Percentiles rank a stretch among this genome's conserved stretches.
phyloP scores from a whole-genome alignment of 2,888 invertebrate species.

The Schizotus pectinicornis region DNA sequence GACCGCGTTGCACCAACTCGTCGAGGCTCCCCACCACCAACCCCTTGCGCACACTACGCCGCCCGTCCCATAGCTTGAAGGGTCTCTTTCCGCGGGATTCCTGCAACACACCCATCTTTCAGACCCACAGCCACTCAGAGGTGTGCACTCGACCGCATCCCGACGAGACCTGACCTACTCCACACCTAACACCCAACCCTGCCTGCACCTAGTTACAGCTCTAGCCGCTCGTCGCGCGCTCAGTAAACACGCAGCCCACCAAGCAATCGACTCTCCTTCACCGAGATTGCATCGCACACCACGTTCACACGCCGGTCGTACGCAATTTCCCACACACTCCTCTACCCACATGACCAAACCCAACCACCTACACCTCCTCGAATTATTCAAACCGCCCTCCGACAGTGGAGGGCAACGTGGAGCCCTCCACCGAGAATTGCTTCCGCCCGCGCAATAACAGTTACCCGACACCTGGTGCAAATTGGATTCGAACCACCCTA shows the following conservation, averaged over 20 bases:
- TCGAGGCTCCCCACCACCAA: conserved; percentile 91
- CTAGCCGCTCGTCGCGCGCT: conserved; percentile 39
- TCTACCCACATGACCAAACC: not conserved
- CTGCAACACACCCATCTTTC: conserved; percentile 63
- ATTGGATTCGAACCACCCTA: not conserved
- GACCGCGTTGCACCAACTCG: conserved; percentile 73
- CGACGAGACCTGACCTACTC: conserved; percentile 53
- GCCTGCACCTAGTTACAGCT: conserved; percentile 36
- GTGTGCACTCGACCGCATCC: conserved; percentile 44
- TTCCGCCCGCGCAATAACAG: conserved; percentile 4
- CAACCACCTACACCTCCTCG: not conserved
- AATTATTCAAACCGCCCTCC: not conserved
- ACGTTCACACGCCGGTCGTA: conserved; percentile 3
- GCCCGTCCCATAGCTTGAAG: conserved; percentile 97
- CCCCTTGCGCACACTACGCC: conserved; percentile 91
- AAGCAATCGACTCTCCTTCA: conserved; percentile 5
- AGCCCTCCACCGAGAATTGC: no score
- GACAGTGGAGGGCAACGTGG: not conserved
- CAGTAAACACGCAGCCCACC: conserved; percentile 31
- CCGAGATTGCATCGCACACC: not conserved
- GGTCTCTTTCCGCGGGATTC: conserved; percentile 95
- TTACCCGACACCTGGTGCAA: no score
- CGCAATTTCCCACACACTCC: conserved; percentile 20
- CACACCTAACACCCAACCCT: conserved; percentile 44
- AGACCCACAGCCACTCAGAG: conserved; percentile 27